Percentiles rank a stretch among this genome's conserved stretches.
Conservation (phyloP, 2,797 vertebrate genomes). For the Margarornis squamiger region DNA sequence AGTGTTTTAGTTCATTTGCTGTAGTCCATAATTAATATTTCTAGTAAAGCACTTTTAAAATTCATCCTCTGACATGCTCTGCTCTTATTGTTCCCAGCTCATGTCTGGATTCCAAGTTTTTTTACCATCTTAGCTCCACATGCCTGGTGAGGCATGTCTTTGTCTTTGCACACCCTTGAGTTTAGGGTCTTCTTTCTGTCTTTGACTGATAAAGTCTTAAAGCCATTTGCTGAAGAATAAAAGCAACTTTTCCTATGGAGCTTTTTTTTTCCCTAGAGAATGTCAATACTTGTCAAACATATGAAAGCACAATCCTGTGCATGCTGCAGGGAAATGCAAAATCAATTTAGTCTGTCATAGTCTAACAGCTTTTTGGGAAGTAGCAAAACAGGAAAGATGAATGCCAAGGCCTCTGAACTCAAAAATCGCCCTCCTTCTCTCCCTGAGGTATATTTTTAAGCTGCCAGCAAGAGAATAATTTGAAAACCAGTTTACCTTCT, state of each 20-base stretch:
- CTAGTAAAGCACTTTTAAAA: neutral
- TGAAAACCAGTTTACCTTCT: neutral
- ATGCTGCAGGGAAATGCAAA: conserved; percentile 22
- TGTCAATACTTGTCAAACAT: conserved; percentile 23
- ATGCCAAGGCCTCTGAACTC: neutral
- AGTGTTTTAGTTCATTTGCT: neutral
- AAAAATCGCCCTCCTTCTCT: neutral
- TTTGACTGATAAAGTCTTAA: conserved; percentile 1
- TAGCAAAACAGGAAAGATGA: neutral
- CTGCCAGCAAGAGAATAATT: neutral
- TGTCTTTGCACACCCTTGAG: neutral
- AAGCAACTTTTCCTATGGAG: neutral
- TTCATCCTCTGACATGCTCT: neutral
- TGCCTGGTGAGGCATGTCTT: neutral
- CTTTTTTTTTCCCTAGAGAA: neutral
- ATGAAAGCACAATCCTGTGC: neutral
- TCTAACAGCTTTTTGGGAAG: neutral
- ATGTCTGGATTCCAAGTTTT: neutral
- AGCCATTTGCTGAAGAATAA: conserved; percentile 4
- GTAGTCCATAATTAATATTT: conserved; percentile 2
- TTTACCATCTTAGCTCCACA: neutral
- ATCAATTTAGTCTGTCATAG: neutral
- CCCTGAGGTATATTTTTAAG: neutral
- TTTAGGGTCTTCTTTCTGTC: neutral
- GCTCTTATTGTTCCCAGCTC: neutral